Evolutionary conservation across 2,113 vertebrate species (phyloP).

Genomic region (Thermophis baileyi): DNA sequence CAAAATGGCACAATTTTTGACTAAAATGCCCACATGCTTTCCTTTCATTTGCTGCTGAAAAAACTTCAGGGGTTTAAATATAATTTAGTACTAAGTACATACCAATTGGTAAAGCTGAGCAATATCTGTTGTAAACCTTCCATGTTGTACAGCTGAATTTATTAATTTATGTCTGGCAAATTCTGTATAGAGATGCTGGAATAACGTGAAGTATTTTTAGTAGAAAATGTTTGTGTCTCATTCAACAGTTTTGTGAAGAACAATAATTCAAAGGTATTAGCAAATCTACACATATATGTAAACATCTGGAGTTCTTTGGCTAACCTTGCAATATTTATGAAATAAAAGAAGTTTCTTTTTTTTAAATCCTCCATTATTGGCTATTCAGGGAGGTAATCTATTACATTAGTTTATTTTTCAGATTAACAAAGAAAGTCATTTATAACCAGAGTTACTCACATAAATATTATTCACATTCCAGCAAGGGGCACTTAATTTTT

Average conservation of each 20-base stretch:
- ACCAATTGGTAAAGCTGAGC: accelerated
- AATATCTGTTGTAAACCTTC: neutral
- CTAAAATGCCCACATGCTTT: neutral
- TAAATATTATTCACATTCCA: conserved; percentile 42
- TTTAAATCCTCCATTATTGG: neutral
- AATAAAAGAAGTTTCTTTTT: neutral
- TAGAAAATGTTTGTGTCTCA: neutral
- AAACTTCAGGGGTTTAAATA: neutral
- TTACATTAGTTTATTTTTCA: conserved; percentile 37
- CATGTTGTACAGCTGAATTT: neutral
- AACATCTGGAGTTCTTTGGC: conserved; percentile 19
- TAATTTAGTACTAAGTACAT: neutral
- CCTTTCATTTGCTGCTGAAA: conserved; percentile 12
- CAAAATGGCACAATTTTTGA: neutral
- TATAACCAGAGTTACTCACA: conserved; percentile 25
- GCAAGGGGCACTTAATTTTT: neutral
- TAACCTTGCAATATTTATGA: conserved; percentile 19
- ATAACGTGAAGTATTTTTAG: neutral
- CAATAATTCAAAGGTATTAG: neutral
- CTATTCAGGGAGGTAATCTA: neutral
- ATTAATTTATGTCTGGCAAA: neutral
- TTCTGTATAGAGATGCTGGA: neutral
- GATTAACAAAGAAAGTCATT: conserved; percentile 33
- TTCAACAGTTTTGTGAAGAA: neutral
- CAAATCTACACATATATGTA: conserved; percentile 18